A percentile compares a stretch with the other conserved stretches of the same genome.
Evolutionary conservation across 2,888 invertebrate genomes (phyloP).

Genomic region (Nemotelus nigrinus): DNA sequence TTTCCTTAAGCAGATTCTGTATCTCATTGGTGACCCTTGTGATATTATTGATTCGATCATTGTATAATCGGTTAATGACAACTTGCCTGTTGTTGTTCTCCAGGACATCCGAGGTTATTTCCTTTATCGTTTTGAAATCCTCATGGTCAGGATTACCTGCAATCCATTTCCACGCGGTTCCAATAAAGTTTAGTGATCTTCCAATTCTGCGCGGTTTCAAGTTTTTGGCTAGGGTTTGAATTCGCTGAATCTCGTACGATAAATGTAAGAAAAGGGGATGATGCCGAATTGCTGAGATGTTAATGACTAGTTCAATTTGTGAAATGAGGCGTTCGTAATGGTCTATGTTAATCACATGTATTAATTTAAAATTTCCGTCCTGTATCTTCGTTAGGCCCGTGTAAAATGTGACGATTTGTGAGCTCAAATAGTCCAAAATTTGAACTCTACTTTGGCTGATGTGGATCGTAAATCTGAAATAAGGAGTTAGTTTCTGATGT

Average conservation of each 20-base stretch:
- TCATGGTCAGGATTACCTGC: too few species aligned
- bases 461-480: neutral
- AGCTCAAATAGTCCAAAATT: constrained; percentile 7
- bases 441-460: neutral
- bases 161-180: neutral
- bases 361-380: neutral
- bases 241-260: neutral
- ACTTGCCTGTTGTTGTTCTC: neutral
- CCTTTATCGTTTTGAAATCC: neutral
- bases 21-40: neutral
- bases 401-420: neutral
- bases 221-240: neutral
- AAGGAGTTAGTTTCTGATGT: neutral
- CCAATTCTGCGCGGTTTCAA: neutral
- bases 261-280: neutral
- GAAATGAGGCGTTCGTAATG: neutral
- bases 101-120: neutral
- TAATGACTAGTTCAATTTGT: neutral
- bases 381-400: neutral
- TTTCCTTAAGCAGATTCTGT: neutral
- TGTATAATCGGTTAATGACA: neutral
- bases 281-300: neutral
- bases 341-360: neutral
- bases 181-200: neutral
- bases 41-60: neutral